Conservation (phyloP, 1,140 invertebrate genomes). For the Mycetomoellerius zeteki region DNA sequence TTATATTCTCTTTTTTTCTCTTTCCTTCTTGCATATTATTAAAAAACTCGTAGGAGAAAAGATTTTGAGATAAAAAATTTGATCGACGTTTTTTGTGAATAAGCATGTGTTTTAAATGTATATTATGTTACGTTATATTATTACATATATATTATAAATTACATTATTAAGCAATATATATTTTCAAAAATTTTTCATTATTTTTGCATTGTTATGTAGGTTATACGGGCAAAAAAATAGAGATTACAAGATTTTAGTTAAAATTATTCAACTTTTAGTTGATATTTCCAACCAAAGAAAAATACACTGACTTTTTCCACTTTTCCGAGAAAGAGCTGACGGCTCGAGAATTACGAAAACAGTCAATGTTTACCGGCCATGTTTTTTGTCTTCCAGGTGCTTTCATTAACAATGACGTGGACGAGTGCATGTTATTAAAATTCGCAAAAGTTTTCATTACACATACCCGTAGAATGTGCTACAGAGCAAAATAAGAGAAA, state of each 20-base stretch:
- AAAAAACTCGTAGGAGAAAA: not conserved
- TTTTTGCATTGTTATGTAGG: not conserved
- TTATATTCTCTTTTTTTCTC: not conserved
- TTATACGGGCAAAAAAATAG: not conserved
- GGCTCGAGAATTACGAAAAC: not conserved
- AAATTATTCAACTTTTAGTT: not conserved
- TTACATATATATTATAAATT: not conserved
- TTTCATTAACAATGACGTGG: slow-evolving; percentile 13
- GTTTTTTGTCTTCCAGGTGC: slow-evolving; percentile 3
- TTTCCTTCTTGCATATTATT: not conserved
- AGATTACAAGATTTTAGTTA: not conserved
- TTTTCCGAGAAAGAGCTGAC: not conserved
- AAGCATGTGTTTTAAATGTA: not conserved
- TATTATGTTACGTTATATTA: not conserved
- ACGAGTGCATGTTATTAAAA: not conserved
- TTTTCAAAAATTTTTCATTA: not conserved
- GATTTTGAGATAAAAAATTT: not conserved
- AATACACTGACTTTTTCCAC: slow-evolving; percentile 13
- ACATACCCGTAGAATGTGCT: not conserved
- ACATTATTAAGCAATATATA: not conserved
- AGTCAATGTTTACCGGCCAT: not conserved
- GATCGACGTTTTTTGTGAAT: not conserved
- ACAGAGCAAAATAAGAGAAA: not conserved
- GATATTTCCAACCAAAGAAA: not conserved
- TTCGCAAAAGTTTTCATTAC: not conserved